Conservation (phyloP, 2,113 vertebrate species). For the Leptobrachium ailaonicum region DNA sequence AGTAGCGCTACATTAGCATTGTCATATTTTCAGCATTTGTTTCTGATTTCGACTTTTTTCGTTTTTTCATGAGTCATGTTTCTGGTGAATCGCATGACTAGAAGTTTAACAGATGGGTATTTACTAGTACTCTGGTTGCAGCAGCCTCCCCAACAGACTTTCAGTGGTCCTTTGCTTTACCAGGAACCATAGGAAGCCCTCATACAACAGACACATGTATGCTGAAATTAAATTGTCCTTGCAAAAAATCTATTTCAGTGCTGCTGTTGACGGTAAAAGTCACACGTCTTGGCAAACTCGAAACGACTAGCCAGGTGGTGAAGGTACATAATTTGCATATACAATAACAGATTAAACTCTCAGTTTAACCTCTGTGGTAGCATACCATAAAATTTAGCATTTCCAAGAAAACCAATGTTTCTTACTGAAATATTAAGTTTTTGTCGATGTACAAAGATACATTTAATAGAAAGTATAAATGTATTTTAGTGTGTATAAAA, state of each 20-base stretch:
- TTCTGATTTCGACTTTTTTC: not conserved
- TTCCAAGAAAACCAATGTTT: too few relatives aligned
- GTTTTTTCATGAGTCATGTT: slow-evolving; percentile 24
- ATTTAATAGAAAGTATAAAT: too few relatives aligned
- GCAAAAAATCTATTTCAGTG: slow-evolving; percentile 62
- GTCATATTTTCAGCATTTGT: not conserved
- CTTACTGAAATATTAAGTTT: too few relatives aligned
- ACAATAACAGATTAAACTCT: slow-evolving; percentile 66
- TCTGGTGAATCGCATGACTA: not conserved
- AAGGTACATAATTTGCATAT: slow-evolving; percentile 87
- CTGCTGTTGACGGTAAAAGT: slow-evolving; percentile 67
- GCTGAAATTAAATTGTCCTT: slow-evolving; percentile 60
- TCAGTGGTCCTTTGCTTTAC: slow-evolving; percentile 41
- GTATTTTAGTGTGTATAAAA: too few relatives aligned
- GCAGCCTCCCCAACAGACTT: slow-evolving; percentile 51
- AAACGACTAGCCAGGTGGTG: slow-evolving; percentile 78
- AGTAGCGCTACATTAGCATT: not conserved
- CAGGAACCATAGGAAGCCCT: slow-evolving; percentile 26
- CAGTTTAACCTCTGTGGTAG: slow-evolving; percentile 66
- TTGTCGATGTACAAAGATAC: too few relatives aligned
- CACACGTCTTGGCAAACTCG: slow-evolving; percentile 79
- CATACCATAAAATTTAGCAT: slow-evolving; percentile 45
- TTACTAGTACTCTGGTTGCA: slow-evolving; percentile 54
- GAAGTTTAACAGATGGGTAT: slow-evolving; percentile 56
- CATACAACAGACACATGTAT: slow-evolving; percentile 25